Conservation (phyloP, 1,140 invertebrate genomes). For the Temnothorax nylanderi region DNA sequence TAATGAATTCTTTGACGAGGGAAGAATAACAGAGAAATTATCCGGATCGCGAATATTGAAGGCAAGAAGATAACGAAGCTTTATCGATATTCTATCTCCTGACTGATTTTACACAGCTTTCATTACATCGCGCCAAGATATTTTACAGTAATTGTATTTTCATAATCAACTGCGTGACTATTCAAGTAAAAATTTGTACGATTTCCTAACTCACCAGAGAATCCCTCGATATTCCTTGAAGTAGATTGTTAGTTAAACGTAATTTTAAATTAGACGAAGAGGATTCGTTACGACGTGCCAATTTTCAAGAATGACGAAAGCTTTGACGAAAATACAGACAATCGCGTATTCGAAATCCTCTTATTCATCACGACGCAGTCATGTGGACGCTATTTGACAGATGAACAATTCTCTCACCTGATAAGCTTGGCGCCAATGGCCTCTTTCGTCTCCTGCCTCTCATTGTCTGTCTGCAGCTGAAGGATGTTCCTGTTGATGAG, state of each 20-base stretch:
- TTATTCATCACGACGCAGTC: background rate
- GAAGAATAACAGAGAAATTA: background rate
- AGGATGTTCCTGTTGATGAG: constrained; percentile 98
- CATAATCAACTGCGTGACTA: background rate
- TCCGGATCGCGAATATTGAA: background rate
- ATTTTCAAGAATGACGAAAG: background rate
- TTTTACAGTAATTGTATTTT: constrained; percentile 21
- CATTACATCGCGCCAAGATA: background rate
- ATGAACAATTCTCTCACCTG: constrained; percentile 85
- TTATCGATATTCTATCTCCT: background rate
- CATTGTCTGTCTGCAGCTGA: constrained; percentile 96
- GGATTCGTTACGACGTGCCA: constrained; percentile 17
- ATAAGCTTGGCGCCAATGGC: constrained; percentile 97
- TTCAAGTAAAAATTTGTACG: background rate
- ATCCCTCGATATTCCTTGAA: background rate
- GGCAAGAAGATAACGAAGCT: background rate
- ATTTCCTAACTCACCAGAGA: background rate
- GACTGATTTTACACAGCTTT: background rate
- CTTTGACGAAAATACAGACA: constrained; percentile 1
- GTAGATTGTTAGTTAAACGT: background rate
- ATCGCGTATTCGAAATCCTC: background rate
- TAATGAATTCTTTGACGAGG: background rate
- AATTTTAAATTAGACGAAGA: background rate
- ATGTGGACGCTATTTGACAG: background rate
- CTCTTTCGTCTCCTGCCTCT: constrained; percentile 97